Conservation (phyloP, 2,888 invertebrate species). For the Oligia latruncula region DNA sequence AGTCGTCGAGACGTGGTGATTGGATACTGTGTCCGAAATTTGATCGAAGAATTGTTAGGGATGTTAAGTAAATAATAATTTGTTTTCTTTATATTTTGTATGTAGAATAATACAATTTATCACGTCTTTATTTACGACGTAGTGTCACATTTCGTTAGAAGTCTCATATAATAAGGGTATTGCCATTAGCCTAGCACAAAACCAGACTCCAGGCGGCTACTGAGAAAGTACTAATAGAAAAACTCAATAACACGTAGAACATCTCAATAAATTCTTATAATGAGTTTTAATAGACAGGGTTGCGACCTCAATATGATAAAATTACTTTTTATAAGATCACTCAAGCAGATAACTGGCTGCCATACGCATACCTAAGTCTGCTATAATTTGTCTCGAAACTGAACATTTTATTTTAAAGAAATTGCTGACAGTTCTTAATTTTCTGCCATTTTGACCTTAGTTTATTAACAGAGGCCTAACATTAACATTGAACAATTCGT, state of each 20-base stretch:
- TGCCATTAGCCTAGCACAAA: background rate
- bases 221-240: background rate
- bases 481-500: conserved; percentile 1
- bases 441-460: background rate
- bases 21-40: background rate
- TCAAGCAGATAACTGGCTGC: background rate
- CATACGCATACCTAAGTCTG: background rate
- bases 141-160: background rate
- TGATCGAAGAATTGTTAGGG: background rate
- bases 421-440: background rate
- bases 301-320: conserved; percentile 9
- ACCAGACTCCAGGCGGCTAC: background rate
- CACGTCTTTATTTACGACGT: background rate
- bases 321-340: background rate
- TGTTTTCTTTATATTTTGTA: background rate
- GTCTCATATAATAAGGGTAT: background rate
- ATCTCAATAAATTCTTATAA: background rate
- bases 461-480: conserved; percentile 2
- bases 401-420: background rate
- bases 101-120: background rate
- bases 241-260: background rate
- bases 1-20: background rate
- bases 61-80: background rate
- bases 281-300: background rate
- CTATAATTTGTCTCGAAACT: background rate